phyloP scores from a whole-genome alignment of 2,113 vertebrate species.

The Halcyon senegalensis region DNA sequence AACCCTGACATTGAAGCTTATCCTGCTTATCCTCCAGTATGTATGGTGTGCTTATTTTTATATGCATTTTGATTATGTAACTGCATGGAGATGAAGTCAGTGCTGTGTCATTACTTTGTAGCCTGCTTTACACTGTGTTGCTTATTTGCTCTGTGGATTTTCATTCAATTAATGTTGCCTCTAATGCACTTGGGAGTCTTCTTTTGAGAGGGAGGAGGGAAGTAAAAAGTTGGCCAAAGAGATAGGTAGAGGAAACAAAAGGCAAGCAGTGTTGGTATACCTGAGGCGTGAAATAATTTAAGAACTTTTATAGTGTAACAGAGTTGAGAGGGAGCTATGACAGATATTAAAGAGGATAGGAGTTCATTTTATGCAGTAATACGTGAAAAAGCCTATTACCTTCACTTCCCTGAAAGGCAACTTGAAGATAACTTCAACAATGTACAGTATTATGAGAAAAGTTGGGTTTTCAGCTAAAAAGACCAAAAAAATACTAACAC shows the following conservation, averaged over 20 bases:
- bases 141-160: background rate
- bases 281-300: background rate
- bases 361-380: background rate
- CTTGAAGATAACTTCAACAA: background rate
- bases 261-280: background rate
- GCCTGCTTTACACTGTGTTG: background rate
- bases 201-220: background rate
- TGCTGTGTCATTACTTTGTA: background rate
- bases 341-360: background rate
- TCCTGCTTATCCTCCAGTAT: background rate
- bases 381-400: background rate
- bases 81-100: background rate
- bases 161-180: background rate
- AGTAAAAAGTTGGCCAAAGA: background rate
- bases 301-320: background rate
- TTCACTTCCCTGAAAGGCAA: rapidly evolving
- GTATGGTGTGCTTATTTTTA: background rate
- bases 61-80: background rate
- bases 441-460: background rate
- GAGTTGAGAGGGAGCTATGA: background rate
- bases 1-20: background rate
- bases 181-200: background rate
- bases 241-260: background rate
- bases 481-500: background rate
- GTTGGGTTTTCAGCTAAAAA: background rate